Conservation (phyloP, 2,888 invertebrate genomes). For the Sceliomorpha sp. region DNA sequence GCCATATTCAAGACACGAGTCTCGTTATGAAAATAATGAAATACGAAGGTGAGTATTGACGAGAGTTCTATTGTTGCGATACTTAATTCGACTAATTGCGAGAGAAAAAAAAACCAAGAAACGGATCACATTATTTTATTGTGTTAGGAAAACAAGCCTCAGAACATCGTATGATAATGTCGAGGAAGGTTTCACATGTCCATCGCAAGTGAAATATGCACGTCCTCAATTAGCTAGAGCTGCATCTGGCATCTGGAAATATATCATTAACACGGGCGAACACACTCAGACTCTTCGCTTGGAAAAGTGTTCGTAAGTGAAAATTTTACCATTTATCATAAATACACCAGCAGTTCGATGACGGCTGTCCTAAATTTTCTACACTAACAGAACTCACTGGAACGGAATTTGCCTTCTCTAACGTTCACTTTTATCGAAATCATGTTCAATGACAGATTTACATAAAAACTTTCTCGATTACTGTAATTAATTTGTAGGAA, state of each 20-base stretch:
- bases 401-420: too few relatives aligned
- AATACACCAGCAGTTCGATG: slow-evolving; percentile 16
- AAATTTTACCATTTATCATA: slow-evolving; percentile 19
- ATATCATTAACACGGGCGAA: slow-evolving; percentile 91
- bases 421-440: too few relatives aligned
- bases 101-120: slow-evolving; percentile 4
- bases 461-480: too few relatives aligned
- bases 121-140: slow-evolving; percentile 23
- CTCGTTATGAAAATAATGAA: slow-evolving; percentile 72
- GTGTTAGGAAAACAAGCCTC: slow-evolving; percentile 83
- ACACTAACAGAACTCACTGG: too few relatives aligned
- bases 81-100: too few relatives aligned
- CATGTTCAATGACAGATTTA: too few relatives aligned
- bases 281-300: slow-evolving; percentile 90
- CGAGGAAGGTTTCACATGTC: slow-evolving; percentile 89
- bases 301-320: slow-evolving; percentile 89
- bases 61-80: background rate
- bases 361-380: slow-evolving; percentile 9
- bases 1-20: slow-evolving; percentile 54
- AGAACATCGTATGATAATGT: slow-evolving; percentile 81
- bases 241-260: slow-evolving; percentile 91
- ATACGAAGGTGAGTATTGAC: slow-evolving; percentile 71
- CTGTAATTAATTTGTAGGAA: too few relatives aligned
- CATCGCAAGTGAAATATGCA: slow-evolving; percentile 89
- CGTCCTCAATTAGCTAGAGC: slow-evolving; percentile 90